Base-by-base conservation (phyloP, 2,888 invertebrate genomes). In the Lagria hirta region DNA sequence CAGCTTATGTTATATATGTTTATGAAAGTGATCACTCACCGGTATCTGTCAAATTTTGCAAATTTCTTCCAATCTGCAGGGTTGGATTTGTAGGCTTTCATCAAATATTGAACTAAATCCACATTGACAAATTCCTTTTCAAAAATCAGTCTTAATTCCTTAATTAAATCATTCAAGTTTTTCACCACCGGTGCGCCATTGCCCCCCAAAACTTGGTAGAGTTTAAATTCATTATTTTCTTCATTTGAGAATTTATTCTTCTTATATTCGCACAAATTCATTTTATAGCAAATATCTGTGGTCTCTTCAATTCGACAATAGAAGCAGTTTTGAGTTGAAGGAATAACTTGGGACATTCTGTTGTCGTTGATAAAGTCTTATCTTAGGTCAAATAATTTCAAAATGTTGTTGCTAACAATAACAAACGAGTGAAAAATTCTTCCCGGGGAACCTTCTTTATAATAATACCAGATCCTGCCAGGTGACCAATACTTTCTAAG, bases 51-150 rank as follows among this genome's bases (percentile, higher is more conserved):
- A 65, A 92, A 97, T 68, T 94, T 95, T 2, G 96, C 95, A 65
- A 82, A 99, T 66, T 88, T 89, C 65, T 81, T 84, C 98, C 98
- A 99, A 51, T 99, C 96, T 11, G 79, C 79, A 0, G 86, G 84
- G 60, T 94, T 86, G 22, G 92, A 92, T 66, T 87, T 88, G 74
- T 98, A 99, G 0, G 79, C 70, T 1, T 72, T 68, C 79, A 89
- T 86, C 41, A 96, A 69, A 42, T 84, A 82, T 62, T 86, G 83
- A 4, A 99, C 93, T 65, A 90, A 82, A 57, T 98, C 96, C 41
- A 97, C 83, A 65, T 97, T 89, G 12, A 99, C 90, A 48, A 82
- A 75, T 62, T 93, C 88, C 8, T 79, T 73, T 0, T 82, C 79
- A 70, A 97, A 97, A 51, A 88, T 83, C 42, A 75, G 74, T 67